Base-by-base conservation (phyloP, 2,797 vertebrate genomes). In the Trichosurus vulpecula region DNA sequence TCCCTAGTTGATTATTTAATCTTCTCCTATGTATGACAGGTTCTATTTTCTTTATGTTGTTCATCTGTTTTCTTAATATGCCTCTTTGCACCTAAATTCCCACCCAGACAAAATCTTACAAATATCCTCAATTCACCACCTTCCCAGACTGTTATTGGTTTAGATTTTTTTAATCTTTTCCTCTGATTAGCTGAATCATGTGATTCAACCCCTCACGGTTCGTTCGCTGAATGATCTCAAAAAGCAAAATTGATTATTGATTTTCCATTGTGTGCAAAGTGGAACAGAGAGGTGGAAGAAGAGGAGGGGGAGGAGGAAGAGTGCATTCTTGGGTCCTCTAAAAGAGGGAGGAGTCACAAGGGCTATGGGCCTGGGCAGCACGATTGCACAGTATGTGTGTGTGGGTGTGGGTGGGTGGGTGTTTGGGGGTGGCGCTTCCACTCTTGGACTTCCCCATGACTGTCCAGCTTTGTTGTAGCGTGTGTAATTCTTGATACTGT, bases 401-500 rank as follows among this genome's bases (percentile, higher is more conserved):
- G 31, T 61, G 58, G 58, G 31, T 61, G 58, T 13, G 58, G 58
- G 56, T 30, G 57, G 66, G 66, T 22, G 66, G 6, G 22, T 9
- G 10, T 47, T 25, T 25, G 6, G 22, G 74, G 41, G 74, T 9
- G 98, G 94, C 93, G 96, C 91, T 96, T 95, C 95, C 96, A 52
- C 95, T 93, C 95, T 89, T 94, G 90, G 74, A 25, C 22, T 96
- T 91, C 96, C 96, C 98, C 95, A 96, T 98, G 97, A 94, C 96
- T 98, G 97, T 98, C 98, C 97, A 98, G 98, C 96, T 98, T 94
- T 97, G 98, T 98, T 98, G 98, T 98, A 97, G 98, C 97, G 98
- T 98, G 98, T 96, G 98, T 99, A 98, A 98, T 98, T 98, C 98
- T 98, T 98, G 98, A 98, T 98, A 97, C 98, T 98, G 98, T 99